Evolutionary conservation across 1,140 invertebrate species (phyloP), one percentile per base, ranked within the genome.

Genomic region (Camponotus floridanus): DNA sequence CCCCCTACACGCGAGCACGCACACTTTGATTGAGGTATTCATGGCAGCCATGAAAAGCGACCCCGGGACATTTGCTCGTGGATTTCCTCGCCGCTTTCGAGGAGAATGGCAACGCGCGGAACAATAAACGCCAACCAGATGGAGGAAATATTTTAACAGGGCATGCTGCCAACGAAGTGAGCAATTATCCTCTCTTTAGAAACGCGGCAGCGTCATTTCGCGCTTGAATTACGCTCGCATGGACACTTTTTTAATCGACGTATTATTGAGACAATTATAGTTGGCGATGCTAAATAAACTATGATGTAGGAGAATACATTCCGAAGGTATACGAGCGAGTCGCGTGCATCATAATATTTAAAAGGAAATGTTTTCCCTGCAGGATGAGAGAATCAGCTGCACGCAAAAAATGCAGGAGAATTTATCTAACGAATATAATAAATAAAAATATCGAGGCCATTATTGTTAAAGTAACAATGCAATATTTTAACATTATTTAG

Each of bases 111-210:
- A 84, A 89, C 88, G 70, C 83, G 76, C 87, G 87, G 88, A 74
- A 90, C 87, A 91, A 91, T 91, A 91, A 89, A 91, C 90, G 90
- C 74, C 87, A 64, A 74, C 87, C 71, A 80, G 39, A 55, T 68
- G 83, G 70, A 68, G 87, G 87, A 89, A 89, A 89, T 89, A 89
- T 89, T 89, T 89, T 88, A 89, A 81, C 87, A 68, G 68, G 62
- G 67, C 55, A 42, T 45, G 21, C 68, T 74, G 39, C 55, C 70
- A 57, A 74, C 87, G 62, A 81, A 86, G 70, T 86, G 88, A 86
- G 76, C 87, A 89, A 89, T 89, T 89, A 89, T 81, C 70, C 51
- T 59, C 70, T 67, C 76, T 86, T 81, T 89, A 71, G 74, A 70
- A 67, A 61, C 7, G 68, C 42, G 51, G 39, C 48, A 61, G 51